Conservation (phyloP, 2,113 vertebrate genomes). For the Ophiodon elongatus region DNA sequence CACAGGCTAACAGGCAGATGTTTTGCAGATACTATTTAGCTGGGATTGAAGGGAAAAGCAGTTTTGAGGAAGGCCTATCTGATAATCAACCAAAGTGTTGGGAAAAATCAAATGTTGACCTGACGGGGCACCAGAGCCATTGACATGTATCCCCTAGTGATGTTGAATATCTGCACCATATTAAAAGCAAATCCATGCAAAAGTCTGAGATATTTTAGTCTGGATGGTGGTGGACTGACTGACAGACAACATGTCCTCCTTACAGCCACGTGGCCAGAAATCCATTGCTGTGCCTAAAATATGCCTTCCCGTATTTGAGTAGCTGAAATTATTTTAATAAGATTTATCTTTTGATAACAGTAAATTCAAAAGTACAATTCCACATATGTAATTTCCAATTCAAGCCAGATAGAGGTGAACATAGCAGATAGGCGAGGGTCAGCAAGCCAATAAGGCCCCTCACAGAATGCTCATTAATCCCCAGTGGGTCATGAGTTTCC, state of each 20-base stretch:
- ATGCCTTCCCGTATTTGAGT: neutral
- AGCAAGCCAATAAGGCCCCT: slow-evolving; percentile 47
- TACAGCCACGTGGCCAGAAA: slow-evolving; percentile 1
- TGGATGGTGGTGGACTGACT: neutral
- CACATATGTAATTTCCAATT: slow-evolving; percentile 3
- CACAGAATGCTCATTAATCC: slow-evolving; percentile 60
- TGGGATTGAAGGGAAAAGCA: neutral
- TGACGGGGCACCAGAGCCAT: neutral
- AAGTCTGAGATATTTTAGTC: neutral
- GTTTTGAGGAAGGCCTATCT: neutral
- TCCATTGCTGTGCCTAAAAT: neutral
- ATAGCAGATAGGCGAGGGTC: slow-evolving; percentile 27
- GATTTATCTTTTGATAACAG: neutral
- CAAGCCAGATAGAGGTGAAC: slow-evolving; percentile 21
- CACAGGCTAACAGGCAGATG: neutral
- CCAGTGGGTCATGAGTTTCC: slow-evolving; percentile 58
- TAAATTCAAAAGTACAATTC: neutral
- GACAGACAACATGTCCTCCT: neutral
- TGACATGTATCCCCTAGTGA: too few relatives aligned
- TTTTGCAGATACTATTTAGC: neutral
- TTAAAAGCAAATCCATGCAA: neutral
- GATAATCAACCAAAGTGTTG: neutral
- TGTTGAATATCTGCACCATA: neutral
- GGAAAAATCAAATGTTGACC: neutral
- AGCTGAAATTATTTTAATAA: neutral